Conservation (phyloP, 2,888 invertebrate genomes). For the Drosophila paramelanica region DNA sequence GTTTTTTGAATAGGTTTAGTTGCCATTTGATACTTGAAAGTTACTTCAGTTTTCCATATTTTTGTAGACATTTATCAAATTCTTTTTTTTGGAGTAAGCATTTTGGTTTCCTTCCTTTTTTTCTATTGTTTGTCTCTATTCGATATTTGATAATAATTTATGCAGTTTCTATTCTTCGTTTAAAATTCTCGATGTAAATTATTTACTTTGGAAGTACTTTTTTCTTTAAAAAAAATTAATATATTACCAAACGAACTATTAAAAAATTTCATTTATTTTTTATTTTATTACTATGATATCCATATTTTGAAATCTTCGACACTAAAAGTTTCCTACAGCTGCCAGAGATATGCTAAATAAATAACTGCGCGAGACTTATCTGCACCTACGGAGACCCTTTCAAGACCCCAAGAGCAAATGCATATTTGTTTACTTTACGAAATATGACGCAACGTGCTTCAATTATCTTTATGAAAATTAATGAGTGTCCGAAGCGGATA, state of each 20-base stretch:
- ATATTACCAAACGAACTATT: too few species aligned
- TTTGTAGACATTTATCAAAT: background rate
- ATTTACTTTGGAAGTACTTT: too few species aligned
- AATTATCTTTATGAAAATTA: conserved; percentile 58
- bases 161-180: background rate
- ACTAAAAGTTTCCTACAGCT: background rate
- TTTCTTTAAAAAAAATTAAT: too few species aligned
- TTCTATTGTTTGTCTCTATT: background rate
- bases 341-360: background rate
- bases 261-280: too few species aligned
- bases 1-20: too few species aligned
- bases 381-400: conserved; percentile 1
- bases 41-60: background rate
- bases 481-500: conserved; percentile 63
- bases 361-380: conserved; percentile 10
- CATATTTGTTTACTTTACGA: conserved; percentile 38
- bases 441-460: conserved; percentile 43
- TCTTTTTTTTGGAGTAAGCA: background rate
- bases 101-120: background rate
- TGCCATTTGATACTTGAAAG: too few species aligned
- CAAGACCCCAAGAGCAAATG: conserved; percentile 8
- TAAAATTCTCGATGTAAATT: too few species aligned
- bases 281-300: too few species aligned
- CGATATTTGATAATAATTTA: too few species aligned
- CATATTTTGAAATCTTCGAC: background rate